Conservation (phyloP, 2,888 invertebrate species). For the Clostera curtula region DNA sequence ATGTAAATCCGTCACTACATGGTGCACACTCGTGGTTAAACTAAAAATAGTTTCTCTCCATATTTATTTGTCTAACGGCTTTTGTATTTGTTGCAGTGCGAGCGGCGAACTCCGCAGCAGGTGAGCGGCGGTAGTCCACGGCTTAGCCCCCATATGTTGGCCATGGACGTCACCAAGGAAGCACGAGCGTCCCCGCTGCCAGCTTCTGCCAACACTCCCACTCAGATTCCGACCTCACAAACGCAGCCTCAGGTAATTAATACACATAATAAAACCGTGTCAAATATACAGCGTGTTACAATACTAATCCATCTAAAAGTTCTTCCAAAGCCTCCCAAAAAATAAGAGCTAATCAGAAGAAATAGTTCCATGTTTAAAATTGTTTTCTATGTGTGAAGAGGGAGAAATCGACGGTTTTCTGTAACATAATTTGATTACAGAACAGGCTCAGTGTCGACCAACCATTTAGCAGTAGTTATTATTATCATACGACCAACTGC, state of each 20-base stretch:
- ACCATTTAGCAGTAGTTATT: too few relatives aligned
- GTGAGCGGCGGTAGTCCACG: conserved; percentile 62
- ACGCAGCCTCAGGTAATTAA: conserved; percentile 56
- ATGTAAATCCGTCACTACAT: neutral
- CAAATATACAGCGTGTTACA: too few relatives aligned
- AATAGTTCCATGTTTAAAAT: too few relatives aligned
- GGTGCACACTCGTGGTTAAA: neutral
- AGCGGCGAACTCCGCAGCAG: conserved; percentile 67
- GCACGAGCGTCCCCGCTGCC: conserved; percentile 63
- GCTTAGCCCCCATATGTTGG: conserved; percentile 76
- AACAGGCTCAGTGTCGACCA: too few relatives aligned
- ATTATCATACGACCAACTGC: too few relatives aligned
- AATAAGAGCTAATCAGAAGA: too few relatives aligned
- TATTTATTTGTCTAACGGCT: neutral
- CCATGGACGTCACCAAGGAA: conserved; percentile 92
- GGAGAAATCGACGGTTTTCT: too few relatives aligned
- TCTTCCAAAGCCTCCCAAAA: too few relatives aligned
- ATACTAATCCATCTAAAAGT: too few relatives aligned
- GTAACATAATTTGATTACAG: too few relatives aligned
- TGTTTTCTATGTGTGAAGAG: too few relatives aligned
- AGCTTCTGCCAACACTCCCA: conserved; percentile 41
- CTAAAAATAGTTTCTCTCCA: neutral
- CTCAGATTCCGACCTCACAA: conserved; percentile 37
- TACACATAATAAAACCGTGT: too few relatives aligned
- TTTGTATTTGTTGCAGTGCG: conserved; percentile 45